Evolutionary conservation across 2,888 invertebrate genomes (phyloP), one percentile per base, ranked within the genome.

Genomic region (Margaritifera margaritifera): DNA sequence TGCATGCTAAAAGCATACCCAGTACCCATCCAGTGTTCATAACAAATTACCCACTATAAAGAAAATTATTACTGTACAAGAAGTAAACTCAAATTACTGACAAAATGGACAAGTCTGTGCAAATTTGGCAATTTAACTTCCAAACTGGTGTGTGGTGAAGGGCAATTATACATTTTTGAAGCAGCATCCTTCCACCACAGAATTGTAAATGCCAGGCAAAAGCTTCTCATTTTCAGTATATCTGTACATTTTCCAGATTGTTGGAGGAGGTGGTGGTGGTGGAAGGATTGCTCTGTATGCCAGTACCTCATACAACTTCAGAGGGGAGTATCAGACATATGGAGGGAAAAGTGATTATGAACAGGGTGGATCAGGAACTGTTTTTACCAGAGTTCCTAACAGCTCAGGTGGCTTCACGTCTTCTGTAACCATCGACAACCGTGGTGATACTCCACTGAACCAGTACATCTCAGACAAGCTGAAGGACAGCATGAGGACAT

Each of bases 181-280:
- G n/a, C n/a, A n/a, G n/a, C n/a, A n/a, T n/a, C n/a, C n/a, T n/a
- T n/a, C n/a, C n/a, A n/a, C n/a, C n/a, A n/a, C n/a, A 31, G 31
- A 31, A 31, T 31, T 31, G 31, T 31, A 31, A 31, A 31, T 31
- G 31, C 31, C 31, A 31, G 31, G 31, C 4, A 31, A 61, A 61
- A 27, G 5, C 24, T 42, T 42, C 4, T 5, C 1, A 27, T 57
- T 51, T 58, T 64, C 59, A 66, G 50, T 58, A 24, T 64, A 15
- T 71, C 60, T 24, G 61, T 31, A 50, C 52, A 61, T 24, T 22
- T 54, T 74, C 1, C 58, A 80, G 80, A 62, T 57, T 56, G 71
- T 65, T 31, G 81, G 82, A 53, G 85, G 85, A 31, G 85, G 84
- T 27, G 85, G 83, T 6, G 81, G 82, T 27, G 85, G 85, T 19